Base-by-base conservation (phyloP, 2,888 invertebrate genomes). In the Junonia oenone region DNA sequence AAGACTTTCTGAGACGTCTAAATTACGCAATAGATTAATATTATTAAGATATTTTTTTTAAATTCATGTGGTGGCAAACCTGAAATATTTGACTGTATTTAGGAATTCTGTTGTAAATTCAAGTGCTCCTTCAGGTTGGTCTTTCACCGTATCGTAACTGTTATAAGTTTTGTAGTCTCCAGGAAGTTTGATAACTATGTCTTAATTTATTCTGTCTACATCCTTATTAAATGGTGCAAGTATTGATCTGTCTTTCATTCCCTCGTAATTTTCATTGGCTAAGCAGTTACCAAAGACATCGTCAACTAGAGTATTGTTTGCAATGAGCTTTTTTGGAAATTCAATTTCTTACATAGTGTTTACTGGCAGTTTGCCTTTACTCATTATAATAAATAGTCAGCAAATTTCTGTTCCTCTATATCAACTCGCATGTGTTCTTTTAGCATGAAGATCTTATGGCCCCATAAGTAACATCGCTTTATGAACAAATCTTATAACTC, bases 1-100 rank as follows among this genome's bases (percentile, higher is more conserved):
- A 51, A 59, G 55, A 50, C 57, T 57, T 63, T 59, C 45, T 56
- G 52, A 62, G 70, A 69, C 47, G 43, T 60, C 55, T 57, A 57
- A 57, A 60, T 60, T 60, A 57, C 45, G 57, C 57, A 54, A 58
- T 46, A 58, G 40, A n/a, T n/a, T n/a, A n/a, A n/a, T 52, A 58
- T 58, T 55, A 53, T 51, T 55, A 58, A 51, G 15, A 48, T 45
- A 51, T 29, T 58, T 60, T 57, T 60, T 60, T 51, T 57, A 52
- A 55, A 26, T 49, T 55, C 45, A 46, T 59, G 59, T 56, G 59
- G 50, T 49, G 47, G 55, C 51, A 58, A 55, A 38, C 51, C 55
- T 55, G 52, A 55, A 58, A 56, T 58, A 45, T n/a, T 61, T 59
- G 47, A 59, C 50, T 38, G 40, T 59, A 49, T 59, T 59, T 55